phyloP scores from a whole-genome alignment of 2,888 invertebrate species.

The Drosophila aldrichi region DNA sequence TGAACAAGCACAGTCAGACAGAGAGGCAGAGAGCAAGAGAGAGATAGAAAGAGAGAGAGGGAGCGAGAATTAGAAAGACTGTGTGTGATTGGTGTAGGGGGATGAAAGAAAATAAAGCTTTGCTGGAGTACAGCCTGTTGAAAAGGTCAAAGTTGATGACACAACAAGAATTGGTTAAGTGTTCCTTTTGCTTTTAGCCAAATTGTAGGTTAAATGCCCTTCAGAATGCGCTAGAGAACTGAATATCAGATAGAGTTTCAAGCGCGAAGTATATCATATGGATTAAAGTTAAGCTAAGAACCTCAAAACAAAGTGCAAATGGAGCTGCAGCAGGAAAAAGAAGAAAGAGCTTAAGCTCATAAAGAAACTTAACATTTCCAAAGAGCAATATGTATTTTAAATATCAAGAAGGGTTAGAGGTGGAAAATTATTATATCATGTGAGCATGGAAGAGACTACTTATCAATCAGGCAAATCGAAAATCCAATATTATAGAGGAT shows the following conservation, averaged over 20 bases:
- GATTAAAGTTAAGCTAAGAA: background rate
- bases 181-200: background rate
- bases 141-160: slow-evolving; percentile 68
- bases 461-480: too few relatives aligned
- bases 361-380: too few relatives aligned
- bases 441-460: too few relatives aligned
- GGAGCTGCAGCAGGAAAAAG: too few relatives aligned
- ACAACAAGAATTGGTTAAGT: slow-evolving; percentile 30
- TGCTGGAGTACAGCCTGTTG: slow-evolving; percentile 50
- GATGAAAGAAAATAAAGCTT: slow-evolving; percentile 14
- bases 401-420: too few relatives aligned
- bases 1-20: slow-evolving; percentile 4
- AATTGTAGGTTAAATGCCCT: slow-evolving; percentile 10
- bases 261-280: background rate
- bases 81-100: background rate
- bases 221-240: background rate
- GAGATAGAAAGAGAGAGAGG: background rate
- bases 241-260: background rate
- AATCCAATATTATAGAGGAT: too few relatives aligned
- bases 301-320: background rate
- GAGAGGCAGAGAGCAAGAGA: background rate
- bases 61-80: background rate
- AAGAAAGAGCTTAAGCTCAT: too few relatives aligned
- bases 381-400: too few relatives aligned
- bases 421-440: too few relatives aligned